Evolutionary conservation across 2,888 invertebrate species (phyloP).

Genomic region (Ferrisia virgata): DNA sequence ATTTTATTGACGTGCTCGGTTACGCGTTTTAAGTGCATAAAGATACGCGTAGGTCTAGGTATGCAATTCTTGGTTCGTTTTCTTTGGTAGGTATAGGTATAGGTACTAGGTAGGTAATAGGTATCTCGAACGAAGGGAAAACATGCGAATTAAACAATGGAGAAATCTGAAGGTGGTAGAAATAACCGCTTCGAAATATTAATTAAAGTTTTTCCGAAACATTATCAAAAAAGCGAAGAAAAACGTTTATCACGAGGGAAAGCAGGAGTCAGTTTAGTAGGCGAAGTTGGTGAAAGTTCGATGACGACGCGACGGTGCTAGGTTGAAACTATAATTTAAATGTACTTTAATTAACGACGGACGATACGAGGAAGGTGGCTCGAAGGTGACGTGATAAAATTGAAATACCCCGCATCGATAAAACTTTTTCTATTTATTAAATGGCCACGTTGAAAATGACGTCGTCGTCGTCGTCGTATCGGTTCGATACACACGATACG

Average conservation of each 20-base stretch:
- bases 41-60: no score
- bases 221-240: slow-evolving; percentile 21
- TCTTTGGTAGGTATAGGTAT: no score
- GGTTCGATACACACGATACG: neutral
- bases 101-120: no score
- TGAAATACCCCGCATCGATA: slow-evolving; percentile 14
- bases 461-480: no score
- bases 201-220: slow-evolving; percentile 32
- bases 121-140: neutral
- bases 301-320: neutral
- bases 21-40: neutral
- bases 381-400: neutral
- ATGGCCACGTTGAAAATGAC: slow-evolving; percentile 1
- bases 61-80: no score
- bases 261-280: no score
- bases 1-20: neutral
- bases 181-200: neutral
- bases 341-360: slow-evolving; percentile 23
- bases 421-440: slow-evolving; percentile 30
- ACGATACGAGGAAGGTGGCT: neutral
- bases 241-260: slow-evolving; percentile 13
- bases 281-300: slow-evolving; percentile 11
- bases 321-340: slow-evolving; percentile 25
- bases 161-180: neutral
- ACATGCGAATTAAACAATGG: neutral